Percentiles rank a stretch among this genome's conserved stretches.
These are phyloP conservation scores for Pipistrellus pipistrellus DNA, from an alignment of 2,797 vertebrate genomes.

Conservation along the genomic window DNA sequence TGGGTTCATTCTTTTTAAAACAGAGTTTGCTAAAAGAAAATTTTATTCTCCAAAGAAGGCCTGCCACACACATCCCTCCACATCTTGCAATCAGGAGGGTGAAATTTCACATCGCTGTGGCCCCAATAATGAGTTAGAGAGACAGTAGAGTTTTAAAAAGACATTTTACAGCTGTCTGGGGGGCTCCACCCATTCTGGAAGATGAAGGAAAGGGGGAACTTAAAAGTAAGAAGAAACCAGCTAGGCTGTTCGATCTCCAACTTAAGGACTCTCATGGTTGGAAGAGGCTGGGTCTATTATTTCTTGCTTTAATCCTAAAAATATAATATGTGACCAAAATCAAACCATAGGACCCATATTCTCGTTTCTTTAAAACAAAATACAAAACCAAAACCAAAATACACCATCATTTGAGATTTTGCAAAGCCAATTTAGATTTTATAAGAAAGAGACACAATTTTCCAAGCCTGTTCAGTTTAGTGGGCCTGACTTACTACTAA, in stretches of 20 bases:
- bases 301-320: conserved; percentile 26
- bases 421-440: neutral
- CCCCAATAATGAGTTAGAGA: neutral
- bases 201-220: neutral
- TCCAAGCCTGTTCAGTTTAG: neutral
- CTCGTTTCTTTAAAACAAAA: conserved; percentile 15
- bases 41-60: neutral
- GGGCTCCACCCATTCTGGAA: neutral
- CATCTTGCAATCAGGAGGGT: neutral
- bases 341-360: neutral
- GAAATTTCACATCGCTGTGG: neutral
- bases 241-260: neutral
- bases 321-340: neutral
- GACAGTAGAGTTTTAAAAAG: neutral
- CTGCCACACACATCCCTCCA: neutral
- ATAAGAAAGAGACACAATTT: neutral
- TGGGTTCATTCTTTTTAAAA: conserved; percentile 49
- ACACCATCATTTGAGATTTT: neutral
- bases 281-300: neutral
- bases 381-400: too few species aligned
- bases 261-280: neutral
- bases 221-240: neutral
- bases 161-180: neutral
- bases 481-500: neutral
- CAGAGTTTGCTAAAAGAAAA: conserved; percentile 47